Percentiles rank a stretch among this genome's conserved stretches.
Conservation (phyloP, 2,797 vertebrate species). For the Aselliscus stoliczkanus region DNA sequence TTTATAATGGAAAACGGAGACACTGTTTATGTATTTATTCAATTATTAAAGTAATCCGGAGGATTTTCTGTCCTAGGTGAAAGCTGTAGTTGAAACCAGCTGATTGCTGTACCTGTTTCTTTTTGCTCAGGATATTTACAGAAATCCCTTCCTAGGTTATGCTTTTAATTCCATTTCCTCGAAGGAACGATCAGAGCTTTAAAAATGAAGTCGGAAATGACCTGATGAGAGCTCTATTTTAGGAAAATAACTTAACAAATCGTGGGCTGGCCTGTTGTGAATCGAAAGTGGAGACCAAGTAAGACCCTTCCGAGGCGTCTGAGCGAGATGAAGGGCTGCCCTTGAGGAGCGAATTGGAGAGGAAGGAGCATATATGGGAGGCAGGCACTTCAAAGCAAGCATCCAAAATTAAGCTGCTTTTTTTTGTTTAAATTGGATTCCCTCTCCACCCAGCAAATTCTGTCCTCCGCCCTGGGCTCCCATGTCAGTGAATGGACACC, state of each 20-base stretch:
- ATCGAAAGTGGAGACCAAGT: not conserved
- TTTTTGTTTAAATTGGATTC: not conserved
- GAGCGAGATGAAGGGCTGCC: not conserved
- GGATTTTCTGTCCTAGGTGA: constrained; percentile 40
- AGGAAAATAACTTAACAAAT: constrained; percentile 9
- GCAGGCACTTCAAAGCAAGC: constrained; percentile 23
- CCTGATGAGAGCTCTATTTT: constrained; percentile 29
- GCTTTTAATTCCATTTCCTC: constrained; percentile 58
- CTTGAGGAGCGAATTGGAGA: not conserved
- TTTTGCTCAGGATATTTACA: constrained; percentile 60
- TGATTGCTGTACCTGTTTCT: not conserved
- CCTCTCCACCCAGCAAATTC: not conserved
- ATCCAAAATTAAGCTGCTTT: constrained; percentile 34
- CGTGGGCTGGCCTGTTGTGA: not conserved
- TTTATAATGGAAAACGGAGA: constrained; percentile 29
- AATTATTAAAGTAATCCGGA: constrained; percentile 40
- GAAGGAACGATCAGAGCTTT: constrained; percentile 49
- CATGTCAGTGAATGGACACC: not conserved
- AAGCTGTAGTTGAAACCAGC: constrained; percentile 20
- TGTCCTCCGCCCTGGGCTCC: not conserved
- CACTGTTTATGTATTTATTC: constrained; percentile 47
- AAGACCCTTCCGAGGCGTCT: not conserved
- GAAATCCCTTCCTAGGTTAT: constrained; percentile 44
- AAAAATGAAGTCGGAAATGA: constrained; percentile 47
- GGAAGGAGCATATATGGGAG: not conserved